Conservation (phyloP, 2,113 vertebrate genomes). For the Rynchops niger region DNA sequence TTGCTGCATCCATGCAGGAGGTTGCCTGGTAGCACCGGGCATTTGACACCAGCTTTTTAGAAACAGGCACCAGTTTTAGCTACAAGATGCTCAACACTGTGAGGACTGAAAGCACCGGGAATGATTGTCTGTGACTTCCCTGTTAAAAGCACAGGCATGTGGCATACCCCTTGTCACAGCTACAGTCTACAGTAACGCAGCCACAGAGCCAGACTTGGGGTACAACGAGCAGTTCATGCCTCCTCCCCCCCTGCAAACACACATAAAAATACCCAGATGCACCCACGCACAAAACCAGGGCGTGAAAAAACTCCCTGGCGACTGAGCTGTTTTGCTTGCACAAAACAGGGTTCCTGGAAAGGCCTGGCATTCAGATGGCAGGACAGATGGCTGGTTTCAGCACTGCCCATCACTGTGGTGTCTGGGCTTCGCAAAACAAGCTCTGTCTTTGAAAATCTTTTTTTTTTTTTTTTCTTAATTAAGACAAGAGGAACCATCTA, state of each 20-base stretch:
- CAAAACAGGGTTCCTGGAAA: not conserved
- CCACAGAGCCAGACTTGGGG: not conserved
- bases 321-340: not conserved
- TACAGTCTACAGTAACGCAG: not conserved
- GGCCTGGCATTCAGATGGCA: not conserved
- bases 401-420: not conserved
- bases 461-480: no score
- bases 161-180: not conserved
- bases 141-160: not conserved
- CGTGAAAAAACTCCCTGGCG: rapidly evolving
- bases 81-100: not conserved
- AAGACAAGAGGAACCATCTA: not conserved
- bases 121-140: not conserved
- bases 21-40: not conserved
- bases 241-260: not conserved
- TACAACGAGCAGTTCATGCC: not conserved
- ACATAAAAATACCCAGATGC: rapidly evolving
- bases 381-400: not conserved
- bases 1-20: not conserved
- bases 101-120: not conserved
- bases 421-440: not conserved
- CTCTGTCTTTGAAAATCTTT: not conserved
- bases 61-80: not conserved
- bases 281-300: rapidly evolving
- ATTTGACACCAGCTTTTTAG: not conserved